These are phyloP conservation scores for Enteromius thamalakanensis DNA, from an alignment of 2,797 vertebrate genomes.

Conservation along the genomic window DNA sequence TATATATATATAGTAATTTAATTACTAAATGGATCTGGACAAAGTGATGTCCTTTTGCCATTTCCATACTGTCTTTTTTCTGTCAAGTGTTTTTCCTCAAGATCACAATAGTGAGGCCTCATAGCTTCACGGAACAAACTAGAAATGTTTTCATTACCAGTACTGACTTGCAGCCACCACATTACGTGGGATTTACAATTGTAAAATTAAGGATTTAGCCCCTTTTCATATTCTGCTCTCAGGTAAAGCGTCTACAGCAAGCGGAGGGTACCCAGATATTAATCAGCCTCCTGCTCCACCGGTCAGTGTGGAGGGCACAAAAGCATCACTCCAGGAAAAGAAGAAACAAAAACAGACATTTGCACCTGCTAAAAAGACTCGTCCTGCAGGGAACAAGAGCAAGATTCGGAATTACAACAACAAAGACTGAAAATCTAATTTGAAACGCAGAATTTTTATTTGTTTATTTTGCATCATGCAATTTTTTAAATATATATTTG, in stretches of 20 bases:
- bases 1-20: background rate
- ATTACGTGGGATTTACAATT: background rate
- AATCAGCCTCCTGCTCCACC: slow-evolving; percentile 12
- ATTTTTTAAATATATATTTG: background rate
- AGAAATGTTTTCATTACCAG: background rate
- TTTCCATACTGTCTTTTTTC: background rate
- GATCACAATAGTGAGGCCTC: background rate
- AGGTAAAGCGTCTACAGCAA: slow-evolving; percentile 32
- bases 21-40: background rate
- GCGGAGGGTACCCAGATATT: background rate
- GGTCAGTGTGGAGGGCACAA: slow-evolving; percentile 68
- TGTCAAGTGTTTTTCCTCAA: background rate
- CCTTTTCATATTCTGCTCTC: background rate
- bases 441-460: background rate
- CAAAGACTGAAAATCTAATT: slow-evolving; percentile 78
- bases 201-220: background rate
- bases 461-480: slow-evolving; percentile 3
- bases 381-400: slow-evolving; percentile 55
- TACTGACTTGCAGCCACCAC: background rate
- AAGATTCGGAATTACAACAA: slow-evolving; percentile 89
- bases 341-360: slow-evolving; percentile 63
- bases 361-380: slow-evolving; percentile 61
- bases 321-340: slow-evolving; percentile 68
- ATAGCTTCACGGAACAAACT: background rate
- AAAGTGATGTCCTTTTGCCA: background rate